Percentiles rank a stretch among this genome's conserved stretches.
These are phyloP conservation scores for Gymnothorax reevesii DNA, from an alignment of 2,797 vertebrate species.

Conservation along the genomic window DNA sequence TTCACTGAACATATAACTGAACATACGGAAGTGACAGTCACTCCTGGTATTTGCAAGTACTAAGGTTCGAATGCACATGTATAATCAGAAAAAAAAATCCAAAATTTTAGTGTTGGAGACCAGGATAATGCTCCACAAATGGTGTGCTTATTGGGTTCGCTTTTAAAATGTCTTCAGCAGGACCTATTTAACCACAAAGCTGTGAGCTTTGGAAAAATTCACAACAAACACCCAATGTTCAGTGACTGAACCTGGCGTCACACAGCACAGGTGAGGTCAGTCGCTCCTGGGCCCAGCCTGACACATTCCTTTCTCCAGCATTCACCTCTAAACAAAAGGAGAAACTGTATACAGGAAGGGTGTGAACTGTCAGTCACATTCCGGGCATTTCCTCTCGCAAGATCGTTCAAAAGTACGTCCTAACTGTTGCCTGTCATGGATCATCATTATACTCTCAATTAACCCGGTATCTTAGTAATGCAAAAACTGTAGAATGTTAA, in stretches of 20 bases:
- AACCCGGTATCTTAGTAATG: too few relatives aligned
- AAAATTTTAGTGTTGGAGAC: background rate
- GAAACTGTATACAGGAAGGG: constrained; percentile 23
- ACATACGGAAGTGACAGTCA: too few relatives aligned
- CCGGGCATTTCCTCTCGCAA: constrained; percentile 57
- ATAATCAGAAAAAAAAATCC: too few relatives aligned
- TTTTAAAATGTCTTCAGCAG: constrained; percentile 33
- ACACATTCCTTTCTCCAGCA: constrained; percentile 39
- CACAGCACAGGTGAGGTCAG: background rate
- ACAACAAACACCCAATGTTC: background rate
- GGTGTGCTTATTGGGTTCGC: constrained; percentile 25
- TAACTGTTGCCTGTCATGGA: constrained; percentile 26
- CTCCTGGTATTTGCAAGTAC: too few relatives aligned
- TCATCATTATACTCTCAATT: constrained; percentile 38
- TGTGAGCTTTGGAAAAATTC: constrained; percentile 6
- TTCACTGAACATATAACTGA: too few relatives aligned
- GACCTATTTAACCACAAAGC: constrained; percentile 11
- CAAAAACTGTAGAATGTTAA: background rate
- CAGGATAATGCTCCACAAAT: constrained; percentile 1
- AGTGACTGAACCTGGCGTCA: constrained; percentile 31
- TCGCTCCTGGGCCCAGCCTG: background rate
- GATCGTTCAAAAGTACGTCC: background rate
- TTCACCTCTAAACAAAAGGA: constrained; percentile 34
- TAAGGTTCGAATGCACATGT: too few relatives aligned
- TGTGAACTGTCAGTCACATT: constrained; percentile 55